phyloP scores from a whole-genome alignment of 2,797 vertebrate genomes.

The Leontocebus nigricollis region DNA sequence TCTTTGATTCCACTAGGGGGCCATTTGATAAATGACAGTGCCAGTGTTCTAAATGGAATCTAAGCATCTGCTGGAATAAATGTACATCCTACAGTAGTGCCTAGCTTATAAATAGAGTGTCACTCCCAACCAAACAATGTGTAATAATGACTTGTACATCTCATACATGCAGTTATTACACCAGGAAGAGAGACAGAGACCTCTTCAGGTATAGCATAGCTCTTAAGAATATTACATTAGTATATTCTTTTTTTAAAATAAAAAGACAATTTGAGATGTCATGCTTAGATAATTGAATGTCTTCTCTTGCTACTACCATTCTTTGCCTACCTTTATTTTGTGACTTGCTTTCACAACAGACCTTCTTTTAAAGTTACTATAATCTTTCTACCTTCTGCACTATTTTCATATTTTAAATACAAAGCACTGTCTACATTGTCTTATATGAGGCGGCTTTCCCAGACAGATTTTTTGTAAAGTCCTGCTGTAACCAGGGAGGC shows the following conservation, averaged over 20 bases:
- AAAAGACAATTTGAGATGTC: constrained; percentile 3
- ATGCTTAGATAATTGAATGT: not conserved
- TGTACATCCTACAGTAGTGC: not conserved
- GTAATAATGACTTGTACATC: not conserved
- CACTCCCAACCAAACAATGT: not conserved
- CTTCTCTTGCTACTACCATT: not conserved
- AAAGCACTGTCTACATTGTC: constrained; percentile 19
- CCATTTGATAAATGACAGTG: constrained; percentile 13
- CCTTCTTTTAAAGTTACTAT: not conserved
- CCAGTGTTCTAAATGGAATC: not conserved
- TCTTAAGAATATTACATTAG: not conserved
- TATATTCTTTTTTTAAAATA: not conserved
- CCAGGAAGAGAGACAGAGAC: not conserved
- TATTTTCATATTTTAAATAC: not conserved
- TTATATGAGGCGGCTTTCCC: constrained; percentile 1
- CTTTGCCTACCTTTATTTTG: not conserved
- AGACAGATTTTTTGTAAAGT: not conserved
- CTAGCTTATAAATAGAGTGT: not conserved
- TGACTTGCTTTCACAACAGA: constrained; percentile 1
- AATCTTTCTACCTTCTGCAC: not conserved
- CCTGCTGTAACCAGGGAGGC: not conserved
- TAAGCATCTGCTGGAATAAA: constrained; percentile 10
- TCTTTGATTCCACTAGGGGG: constrained; percentile 3
- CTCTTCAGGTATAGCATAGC: not conserved
- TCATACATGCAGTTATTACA: not conserved